Base-by-base conservation (phyloP, 1,140 invertebrate genomes). In the Meloidogyne hapla region DNA sequence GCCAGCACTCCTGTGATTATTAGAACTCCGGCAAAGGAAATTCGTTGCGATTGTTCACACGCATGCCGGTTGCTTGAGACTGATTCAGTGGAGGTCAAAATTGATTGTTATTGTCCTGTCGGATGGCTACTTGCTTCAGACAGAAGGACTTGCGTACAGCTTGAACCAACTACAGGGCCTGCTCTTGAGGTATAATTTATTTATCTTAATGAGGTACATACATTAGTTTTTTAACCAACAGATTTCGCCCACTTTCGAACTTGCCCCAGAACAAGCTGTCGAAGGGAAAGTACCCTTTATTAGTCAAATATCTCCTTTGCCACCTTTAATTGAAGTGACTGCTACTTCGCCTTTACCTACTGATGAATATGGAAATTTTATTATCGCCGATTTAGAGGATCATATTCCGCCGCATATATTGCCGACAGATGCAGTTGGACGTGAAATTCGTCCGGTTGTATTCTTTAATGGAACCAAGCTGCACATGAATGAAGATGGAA, bases 41-140 rank as follows among this genome's bases (percentile, higher is more conserved):
- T 85, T n/a, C 65, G 79, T 15, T 86, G 84, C 72, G 83, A 87
- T 67, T 86, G 84, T 77, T 81, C 81, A 21, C 84, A 86, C 68
- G 84, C 82, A 12, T 86, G 84, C 69, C 76, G 79, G 25, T 77
- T 86, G 33, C 42, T 77, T 40, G 78, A 77, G 64, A 77, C 79
- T 62, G 77, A 85, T 68, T 77, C 73, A 23, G 78, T 78, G 65
- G 77, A 80, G n/a, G 75, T 73, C 26, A 65, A 70, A 42, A 71
- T 84, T 12, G 79, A 74, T 5, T 86, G 84, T 69, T 86, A 82
- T 68, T 86, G 84, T 74, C 81, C 82, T 42, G 69, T 72, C 48
- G 84, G 84, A 33, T 86, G 79, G 77, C 28, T 78, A 38, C 69
- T 86, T 33, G 72, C 38, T 18, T 66, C 69, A 3, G 84, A 86